These are phyloP conservation scores for Pipistrellus pipistrellus DNA, from an alignment of 2,797 vertebrate species.

Conservation along the genomic window DNA sequence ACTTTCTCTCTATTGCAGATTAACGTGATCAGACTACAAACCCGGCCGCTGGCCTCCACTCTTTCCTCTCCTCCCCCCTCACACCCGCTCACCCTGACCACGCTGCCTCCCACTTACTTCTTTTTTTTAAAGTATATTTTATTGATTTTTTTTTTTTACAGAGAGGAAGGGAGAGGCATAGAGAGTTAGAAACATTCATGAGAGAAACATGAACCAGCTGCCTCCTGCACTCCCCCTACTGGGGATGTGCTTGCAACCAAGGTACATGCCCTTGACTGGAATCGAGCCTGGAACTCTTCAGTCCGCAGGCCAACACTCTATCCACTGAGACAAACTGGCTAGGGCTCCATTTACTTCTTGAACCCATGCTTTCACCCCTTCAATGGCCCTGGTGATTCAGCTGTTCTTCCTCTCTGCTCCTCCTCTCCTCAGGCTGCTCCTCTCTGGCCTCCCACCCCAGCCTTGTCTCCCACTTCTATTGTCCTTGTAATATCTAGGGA, in stretches of 20 bases:
- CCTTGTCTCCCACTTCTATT: not conserved
- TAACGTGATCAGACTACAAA: not conserved
- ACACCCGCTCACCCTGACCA: not conserved
- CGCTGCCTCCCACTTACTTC: not conserved
- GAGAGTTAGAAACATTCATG: too few species aligned
- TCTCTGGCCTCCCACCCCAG: not conserved
- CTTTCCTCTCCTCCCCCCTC: not conserved
- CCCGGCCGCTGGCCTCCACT: fast-evolving
- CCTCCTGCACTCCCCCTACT: too few species aligned
- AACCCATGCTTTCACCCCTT: fast-evolving
- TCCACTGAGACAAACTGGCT: too few species aligned
- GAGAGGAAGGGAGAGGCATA: too few species aligned
- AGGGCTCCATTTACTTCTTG: not conserved
- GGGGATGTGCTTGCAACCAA: too few species aligned
- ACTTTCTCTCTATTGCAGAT: not conserved
- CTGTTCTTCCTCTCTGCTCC: not conserved
- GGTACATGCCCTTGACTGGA: too few species aligned
- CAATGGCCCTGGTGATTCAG: not conserved
- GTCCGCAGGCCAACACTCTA: too few species aligned
- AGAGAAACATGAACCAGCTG: too few species aligned
- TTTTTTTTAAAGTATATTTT: not conserved
- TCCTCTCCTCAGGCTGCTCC: not conserved
- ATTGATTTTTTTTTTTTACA: too few species aligned
- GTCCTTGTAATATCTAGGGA: fast-evolving
- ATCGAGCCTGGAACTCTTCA: too few species aligned